phyloP scores from a whole-genome alignment of 2,888 invertebrate genomes.

The Stomorhina lunata region DNA sequence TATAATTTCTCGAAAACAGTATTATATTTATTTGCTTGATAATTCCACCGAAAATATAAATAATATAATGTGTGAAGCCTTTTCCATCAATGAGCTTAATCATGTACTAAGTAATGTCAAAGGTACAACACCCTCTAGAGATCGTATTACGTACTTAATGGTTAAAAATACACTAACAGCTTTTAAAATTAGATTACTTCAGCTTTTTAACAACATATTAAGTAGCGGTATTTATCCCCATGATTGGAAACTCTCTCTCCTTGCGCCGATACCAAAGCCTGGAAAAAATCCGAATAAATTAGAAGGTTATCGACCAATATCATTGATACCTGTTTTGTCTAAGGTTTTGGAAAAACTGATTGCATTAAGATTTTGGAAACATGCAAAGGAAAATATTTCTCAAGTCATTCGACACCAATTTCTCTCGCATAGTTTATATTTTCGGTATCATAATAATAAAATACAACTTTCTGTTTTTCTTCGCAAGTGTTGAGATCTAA shows the following conservation, averaged over 20 bases:
- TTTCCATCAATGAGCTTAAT: not conserved
- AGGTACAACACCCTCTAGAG: not conserved
- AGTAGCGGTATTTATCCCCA: not conserved
- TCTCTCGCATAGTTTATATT: too few species aligned
- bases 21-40: not conserved
- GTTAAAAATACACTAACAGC: too few species aligned
- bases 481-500: too few species aligned
- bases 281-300: not conserved
- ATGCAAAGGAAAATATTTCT: not conserved
- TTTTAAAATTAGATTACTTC: too few species aligned
- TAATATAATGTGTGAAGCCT: not conserved
- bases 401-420: not conserved
- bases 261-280: not conserved
- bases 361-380: too few species aligned
- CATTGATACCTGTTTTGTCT: not conserved
- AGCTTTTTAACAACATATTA: not conserved
- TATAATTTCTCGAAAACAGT: not conserved
- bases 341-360: conserved; percentile 9
- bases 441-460: too few species aligned
- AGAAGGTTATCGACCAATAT: not conserved
- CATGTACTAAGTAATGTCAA: not conserved
- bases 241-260: not conserved
- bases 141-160: too few species aligned
- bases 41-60: not conserved
- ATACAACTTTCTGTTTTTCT: too few species aligned